Evolutionary conservation across 2,888 invertebrate species (phyloP).

Genomic region (Cabera pusaria): DNA sequence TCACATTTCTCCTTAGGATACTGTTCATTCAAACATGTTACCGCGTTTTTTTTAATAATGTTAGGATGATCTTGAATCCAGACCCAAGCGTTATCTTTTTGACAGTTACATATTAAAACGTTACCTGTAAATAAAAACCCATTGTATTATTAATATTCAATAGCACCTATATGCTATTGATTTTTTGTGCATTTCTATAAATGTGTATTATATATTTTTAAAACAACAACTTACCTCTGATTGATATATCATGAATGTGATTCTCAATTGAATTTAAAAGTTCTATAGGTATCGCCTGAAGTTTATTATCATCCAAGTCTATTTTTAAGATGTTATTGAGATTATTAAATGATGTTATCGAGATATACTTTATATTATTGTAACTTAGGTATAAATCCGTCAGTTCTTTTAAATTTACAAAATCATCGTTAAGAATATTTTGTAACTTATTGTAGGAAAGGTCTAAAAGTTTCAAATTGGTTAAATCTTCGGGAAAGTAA

Average conservation of each 20-base stretch:
- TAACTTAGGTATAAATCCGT: slow-evolving; percentile 91
- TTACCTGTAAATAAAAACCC: slow-evolving; percentile 86
- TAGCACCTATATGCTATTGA: slow-evolving; percentile 89
- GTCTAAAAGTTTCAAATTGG: slow-evolving; percentile 90
- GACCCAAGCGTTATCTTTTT: slow-evolving; percentile 95
- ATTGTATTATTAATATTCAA: background rate
- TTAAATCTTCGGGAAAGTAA: slow-evolving; percentile 90
- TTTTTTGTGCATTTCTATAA: slow-evolving; percentile 90
- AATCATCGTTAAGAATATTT: slow-evolving; percentile 89
- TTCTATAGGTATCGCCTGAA: slow-evolving; percentile 90
- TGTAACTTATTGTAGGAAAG: slow-evolving; percentile 92
- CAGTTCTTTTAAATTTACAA: slow-evolving; percentile 89
- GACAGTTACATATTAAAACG: slow-evolving; percentile 94
- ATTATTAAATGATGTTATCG: slow-evolving; percentile 90
- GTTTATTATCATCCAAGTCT: slow-evolving; percentile 91
- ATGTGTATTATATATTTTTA: no score
- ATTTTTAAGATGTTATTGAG: slow-evolving; percentile 90
- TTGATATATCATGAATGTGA: slow-evolving; percentile 89
- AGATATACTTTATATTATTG: slow-evolving; percentile 92
- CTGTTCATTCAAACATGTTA: slow-evolving; percentile 65
- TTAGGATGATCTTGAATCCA: slow-evolving; percentile 94
- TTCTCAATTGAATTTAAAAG: slow-evolving; percentile 92
- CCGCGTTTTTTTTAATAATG: slow-evolving; percentile 62
- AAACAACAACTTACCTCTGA: slow-evolving; percentile 90
- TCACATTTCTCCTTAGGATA: slow-evolving; percentile 75